Evolutionary conservation across 2,797 vertebrate species (phyloP).

Genomic region (Lateolabrax maculatus): DNA sequence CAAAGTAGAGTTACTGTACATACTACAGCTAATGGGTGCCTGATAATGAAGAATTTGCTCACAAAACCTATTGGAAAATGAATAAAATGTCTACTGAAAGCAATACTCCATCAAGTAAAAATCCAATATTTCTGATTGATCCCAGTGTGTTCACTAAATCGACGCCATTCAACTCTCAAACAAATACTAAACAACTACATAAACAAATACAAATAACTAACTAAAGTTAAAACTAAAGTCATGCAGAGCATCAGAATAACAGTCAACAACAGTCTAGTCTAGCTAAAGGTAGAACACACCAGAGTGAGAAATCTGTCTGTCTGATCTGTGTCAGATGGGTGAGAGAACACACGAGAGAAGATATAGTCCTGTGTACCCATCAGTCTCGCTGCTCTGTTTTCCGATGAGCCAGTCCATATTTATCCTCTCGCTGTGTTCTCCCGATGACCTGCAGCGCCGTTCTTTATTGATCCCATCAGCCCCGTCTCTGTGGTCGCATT

Average conservation of each 20-base stretch:
- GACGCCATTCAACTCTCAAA: constrained; percentile 26
- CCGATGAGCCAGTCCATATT: constrained; percentile 84
- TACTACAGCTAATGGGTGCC: background rate
- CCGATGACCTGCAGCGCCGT: constrained; percentile 75
- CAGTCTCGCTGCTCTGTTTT: constrained; percentile 76
- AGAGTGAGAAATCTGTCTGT: constrained; percentile 56
- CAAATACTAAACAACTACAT: too few relatives aligned
- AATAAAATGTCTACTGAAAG: background rate
- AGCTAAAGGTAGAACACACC: constrained; percentile 31
- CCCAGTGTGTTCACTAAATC: background rate
- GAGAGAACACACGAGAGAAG: constrained; percentile 69
- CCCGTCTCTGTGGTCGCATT: constrained; percentile 79
- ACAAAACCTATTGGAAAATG: background rate
- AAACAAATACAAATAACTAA: too few relatives aligned
- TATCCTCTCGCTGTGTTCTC: constrained; percentile 78
- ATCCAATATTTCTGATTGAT: background rate
- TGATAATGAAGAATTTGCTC: background rate
- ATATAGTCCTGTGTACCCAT: constrained; percentile 76
- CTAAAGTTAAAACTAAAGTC: constrained; percentile 6
- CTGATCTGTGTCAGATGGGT: constrained; percentile 64
- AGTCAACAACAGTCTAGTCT: constrained; percentile 19
- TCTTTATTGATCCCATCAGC: constrained; percentile 83
- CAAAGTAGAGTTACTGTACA: background rate
- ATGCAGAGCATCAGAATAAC: background rate
- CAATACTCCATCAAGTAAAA: background rate